Evolutionary conservation across 2,888 invertebrate genomes (phyloP).

Genomic region (Panzeria rudis): DNA sequence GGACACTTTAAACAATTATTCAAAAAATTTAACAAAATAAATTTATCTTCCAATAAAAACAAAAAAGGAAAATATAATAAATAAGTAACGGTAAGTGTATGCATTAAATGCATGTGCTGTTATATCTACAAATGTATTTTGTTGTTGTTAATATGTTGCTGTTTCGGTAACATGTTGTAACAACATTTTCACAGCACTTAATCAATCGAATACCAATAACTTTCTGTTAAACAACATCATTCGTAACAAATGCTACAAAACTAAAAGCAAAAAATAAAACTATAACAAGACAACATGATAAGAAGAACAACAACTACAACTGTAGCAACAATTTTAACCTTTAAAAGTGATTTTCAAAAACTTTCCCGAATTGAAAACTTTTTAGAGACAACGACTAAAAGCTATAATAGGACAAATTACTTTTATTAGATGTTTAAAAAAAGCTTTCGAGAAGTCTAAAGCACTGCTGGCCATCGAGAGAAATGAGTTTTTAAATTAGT

Average conservation of each 20-base stretch:
- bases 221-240: slow-evolving; percentile 67
- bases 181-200: slow-evolving; percentile 74
- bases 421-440: too few relatives aligned
- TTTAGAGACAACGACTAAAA: not conserved
- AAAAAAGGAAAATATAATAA: slow-evolving; percentile 11
- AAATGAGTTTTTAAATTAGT: too few relatives aligned
- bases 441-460: too few relatives aligned
- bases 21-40: slow-evolving; percentile 66
- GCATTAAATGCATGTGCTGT: slow-evolving; percentile 25
- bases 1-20: slow-evolving; percentile 63
- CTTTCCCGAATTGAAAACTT: not conserved
- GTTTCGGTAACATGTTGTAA: slow-evolving; percentile 66
- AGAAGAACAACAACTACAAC: slow-evolving; percentile 11
- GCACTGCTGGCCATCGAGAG: too few relatives aligned
- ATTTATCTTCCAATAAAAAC: slow-evolving; percentile 54
- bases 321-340: slow-evolving; percentile 48
- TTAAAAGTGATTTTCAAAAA: not conserved
- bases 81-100: slow-evolving; percentile 61
- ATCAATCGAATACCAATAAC: slow-evolving; percentile 75
- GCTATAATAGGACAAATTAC: not conserved
- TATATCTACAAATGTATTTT: slow-evolving; percentile 38
- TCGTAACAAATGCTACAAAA: slow-evolving; percentile 58
- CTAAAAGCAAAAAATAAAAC: slow-evolving; percentile 18
- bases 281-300: slow-evolving; percentile 28
- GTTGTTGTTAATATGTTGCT: slow-evolving; percentile 24